Percentiles rank a stretch among this genome's conserved stretches.
These are phyloP conservation scores for Rhinopomastus cyanomelas DNA, from an alignment of 2,113 vertebrate species.

Conservation along the genomic window DNA sequence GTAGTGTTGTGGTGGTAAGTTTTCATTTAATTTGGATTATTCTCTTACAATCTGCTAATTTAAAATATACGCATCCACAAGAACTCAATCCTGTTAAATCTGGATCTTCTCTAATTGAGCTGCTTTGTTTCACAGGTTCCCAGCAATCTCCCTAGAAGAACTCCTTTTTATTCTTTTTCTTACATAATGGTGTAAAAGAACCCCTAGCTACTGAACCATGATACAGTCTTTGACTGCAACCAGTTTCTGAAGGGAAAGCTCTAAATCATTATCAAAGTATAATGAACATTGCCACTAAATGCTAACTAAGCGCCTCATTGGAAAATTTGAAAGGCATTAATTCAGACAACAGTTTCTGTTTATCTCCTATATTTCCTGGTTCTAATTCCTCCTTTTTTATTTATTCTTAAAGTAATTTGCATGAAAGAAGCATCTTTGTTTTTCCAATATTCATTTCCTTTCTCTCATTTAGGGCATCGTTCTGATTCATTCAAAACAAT, in stretches of 20 bases:
- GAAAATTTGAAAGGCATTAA: conserved; percentile 54
- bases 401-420: conserved; percentile 60
- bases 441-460: conserved; percentile 51
- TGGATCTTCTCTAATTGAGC: conserved; percentile 21
- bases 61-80: neutral
- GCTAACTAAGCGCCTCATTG: conserved; percentile 41
- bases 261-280: conserved; percentile 49
- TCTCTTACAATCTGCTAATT: neutral
- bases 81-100: neutral
- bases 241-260: conserved; percentile 19
- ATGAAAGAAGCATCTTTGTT: conserved; percentile 65
- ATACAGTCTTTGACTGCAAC: conserved; percentile 24
- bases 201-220: conserved; percentile 47
- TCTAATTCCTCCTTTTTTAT: conserved; percentile 59
- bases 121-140: conserved; percentile 12
- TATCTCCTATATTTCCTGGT: conserved; percentile 53
- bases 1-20: neutral
- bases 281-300: conserved; percentile 49
- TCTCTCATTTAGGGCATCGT: conserved; percentile 13
- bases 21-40: conserved; percentile 12
- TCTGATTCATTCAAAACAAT: conserved; percentile 42
- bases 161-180: neutral
- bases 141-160: neutral
- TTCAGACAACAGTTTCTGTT: conserved; percentile 53
- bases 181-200: conserved; percentile 24